Conservation (phyloP, 2,888 invertebrate species). For the Branchinecta sandiegonensis region DNA sequence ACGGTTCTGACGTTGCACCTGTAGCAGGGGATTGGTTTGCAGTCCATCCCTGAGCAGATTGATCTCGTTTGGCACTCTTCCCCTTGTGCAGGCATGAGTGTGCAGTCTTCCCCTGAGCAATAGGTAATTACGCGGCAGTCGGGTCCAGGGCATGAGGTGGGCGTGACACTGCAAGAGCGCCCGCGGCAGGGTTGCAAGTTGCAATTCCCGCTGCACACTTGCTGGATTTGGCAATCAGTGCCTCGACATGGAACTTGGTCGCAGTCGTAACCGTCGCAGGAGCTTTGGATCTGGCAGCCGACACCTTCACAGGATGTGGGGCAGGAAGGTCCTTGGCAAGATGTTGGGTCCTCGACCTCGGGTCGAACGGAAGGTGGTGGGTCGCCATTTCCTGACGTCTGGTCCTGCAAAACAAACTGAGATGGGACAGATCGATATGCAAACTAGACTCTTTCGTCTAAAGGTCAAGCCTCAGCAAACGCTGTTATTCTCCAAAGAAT, state of each 20-base stretch:
- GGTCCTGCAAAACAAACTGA: too few relatives aligned
- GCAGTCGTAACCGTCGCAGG: neutral
- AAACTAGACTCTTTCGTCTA: too few relatives aligned
- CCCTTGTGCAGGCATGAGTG: neutral
- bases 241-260: conserved; percentile 9
- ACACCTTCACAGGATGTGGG: neutral
- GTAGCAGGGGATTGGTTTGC: neutral
- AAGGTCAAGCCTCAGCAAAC: too few relatives aligned
- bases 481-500: too few relatives aligned
- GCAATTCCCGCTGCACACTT: neutral
- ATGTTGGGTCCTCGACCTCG: too few relatives aligned
- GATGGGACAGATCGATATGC: too few relatives aligned
- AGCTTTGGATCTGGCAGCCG: neutral
- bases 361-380: too few relatives aligned
- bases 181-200: neutral
- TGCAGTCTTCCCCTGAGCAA: conserved; percentile 3
- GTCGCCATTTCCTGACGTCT: too few relatives aligned
- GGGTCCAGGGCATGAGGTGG: conserved; percentile 1
- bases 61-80: neutral
- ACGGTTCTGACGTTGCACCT: neutral
- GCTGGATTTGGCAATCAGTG: neutral
- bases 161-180: neutral
- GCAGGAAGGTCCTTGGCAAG: neutral
- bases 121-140: conserved; percentile 12
- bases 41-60: conserved; percentile 5